Percentiles rank a stretch among this genome's conserved stretches.
These are phyloP conservation scores for Hesperia comma DNA, from an alignment of 2,888 invertebrate species.

Conservation along the genomic window DNA sequence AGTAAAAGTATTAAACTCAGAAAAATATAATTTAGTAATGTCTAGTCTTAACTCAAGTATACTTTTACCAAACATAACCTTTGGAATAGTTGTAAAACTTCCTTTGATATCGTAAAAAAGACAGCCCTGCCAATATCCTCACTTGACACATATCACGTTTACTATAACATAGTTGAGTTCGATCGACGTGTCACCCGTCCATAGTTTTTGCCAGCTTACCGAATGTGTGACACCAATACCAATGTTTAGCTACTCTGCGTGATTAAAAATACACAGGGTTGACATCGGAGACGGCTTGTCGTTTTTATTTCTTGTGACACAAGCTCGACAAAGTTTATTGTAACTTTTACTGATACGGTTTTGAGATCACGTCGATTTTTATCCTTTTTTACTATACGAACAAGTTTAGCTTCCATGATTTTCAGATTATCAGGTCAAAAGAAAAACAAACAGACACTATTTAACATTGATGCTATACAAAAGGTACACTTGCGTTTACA, in stretches of 20 bases:
- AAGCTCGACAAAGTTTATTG: background rate
- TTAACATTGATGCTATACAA: too few species aligned
- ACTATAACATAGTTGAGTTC: conserved; percentile 42
- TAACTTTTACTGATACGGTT: too few species aligned
- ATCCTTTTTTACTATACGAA: too few species aligned
- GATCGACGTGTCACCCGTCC: conserved; percentile 42
- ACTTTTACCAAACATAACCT: too few species aligned
- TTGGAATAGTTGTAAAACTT: background rate
- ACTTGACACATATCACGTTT: conserved; percentile 53
- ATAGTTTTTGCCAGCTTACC: conserved; percentile 35
- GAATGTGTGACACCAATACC: conserved; percentile 37
- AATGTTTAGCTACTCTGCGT: conserved; percentile 33
- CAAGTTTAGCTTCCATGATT: too few species aligned
- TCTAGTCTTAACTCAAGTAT: too few species aligned
- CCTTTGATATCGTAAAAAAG: background rate
- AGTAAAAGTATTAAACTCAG: too few species aligned
- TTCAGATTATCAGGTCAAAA: too few species aligned
- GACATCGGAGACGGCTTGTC: conserved; percentile 2
- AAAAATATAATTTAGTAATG: too few species aligned
- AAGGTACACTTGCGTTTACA: too few species aligned
- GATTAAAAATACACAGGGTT: conserved; percentile 33
- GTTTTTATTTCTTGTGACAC: conserved; percentile 15
- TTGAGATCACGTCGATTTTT: too few species aligned
- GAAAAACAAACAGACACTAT: too few species aligned
- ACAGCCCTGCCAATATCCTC: conserved; percentile 45